Evolutionary conservation across 2,797 vertebrate genomes (phyloP), one percentile per base, ranked within the genome.

Genomic region (Rhadinocentrus ornatus): DNA sequence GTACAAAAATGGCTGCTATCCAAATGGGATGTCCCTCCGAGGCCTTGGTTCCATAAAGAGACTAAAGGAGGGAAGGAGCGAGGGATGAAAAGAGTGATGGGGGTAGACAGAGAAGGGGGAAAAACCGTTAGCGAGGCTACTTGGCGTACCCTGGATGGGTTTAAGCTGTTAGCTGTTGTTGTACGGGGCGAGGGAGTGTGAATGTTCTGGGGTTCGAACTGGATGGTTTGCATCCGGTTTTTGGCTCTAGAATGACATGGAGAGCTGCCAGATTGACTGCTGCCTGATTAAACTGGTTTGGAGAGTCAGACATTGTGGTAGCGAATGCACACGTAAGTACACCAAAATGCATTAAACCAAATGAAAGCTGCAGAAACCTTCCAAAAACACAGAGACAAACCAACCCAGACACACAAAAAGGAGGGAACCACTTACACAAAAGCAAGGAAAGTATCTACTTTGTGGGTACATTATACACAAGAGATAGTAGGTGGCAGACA

Each of bases 1-100:
- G 77, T 84, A 76, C 85, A 87, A 87, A 89, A 81, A 91, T 92
- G 91, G 91, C 90, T 87, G 84, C 88, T 67, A n/a, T 93, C 89
- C 92, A 93, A 93, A 87, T 81, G 76, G 77, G 90, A 84, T 86
- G 90, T 91, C 87, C 91, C 90, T 90, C 53, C 24, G 86, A 91
- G 90, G 88, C 87, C 84, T 87, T 77, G 76, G 75, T 88, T 90
- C 86, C 85, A 88, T 90, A 91, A 91, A 91, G 90, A 87, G 85
- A 86, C 83, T 85, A 80, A 77, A 81, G 72, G 78, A 82, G 75
- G 67, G 68, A 78, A 57, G 62, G 74, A 83, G 69, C 80, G 69
- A 78, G 69, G 71, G 78, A 84, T 86, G 72, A 85, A 87, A 82
- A 84, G 84, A 80, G 86, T 79, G 83, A 81, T 75, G 76, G 75